Conservation (phyloP, 2,797 vertebrate species). For the Austrolebias charrua region DNA sequence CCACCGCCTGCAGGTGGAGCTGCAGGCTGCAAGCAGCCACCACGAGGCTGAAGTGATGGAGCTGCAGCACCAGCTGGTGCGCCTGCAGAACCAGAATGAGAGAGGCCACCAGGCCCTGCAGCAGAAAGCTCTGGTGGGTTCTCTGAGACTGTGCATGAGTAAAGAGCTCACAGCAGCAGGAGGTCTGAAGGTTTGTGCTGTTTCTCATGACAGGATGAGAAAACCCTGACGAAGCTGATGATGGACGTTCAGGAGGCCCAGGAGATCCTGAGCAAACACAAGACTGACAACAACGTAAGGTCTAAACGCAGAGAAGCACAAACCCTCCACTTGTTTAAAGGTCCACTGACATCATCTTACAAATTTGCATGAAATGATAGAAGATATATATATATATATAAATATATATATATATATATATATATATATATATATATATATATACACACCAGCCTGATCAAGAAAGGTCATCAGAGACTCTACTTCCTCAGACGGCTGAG, state of each 20-base stretch:
- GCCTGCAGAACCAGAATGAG: conserved; percentile 71
- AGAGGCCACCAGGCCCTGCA: conserved; percentile 78
- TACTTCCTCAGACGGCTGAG: too few relatives aligned
- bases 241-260: conserved; percentile 67
- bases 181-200: neutral
- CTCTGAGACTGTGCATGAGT: too few relatives aligned
- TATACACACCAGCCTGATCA: too few relatives aligned
- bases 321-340: too few relatives aligned
- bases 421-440: too few relatives aligned
- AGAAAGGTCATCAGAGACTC: too few relatives aligned
- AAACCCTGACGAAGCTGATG: conserved; percentile 64
- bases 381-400: too few relatives aligned
- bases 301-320: neutral
- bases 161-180: rapidly evolving
- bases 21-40: conserved; percentile 64
- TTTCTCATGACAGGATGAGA: conserved; percentile 70
- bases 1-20: conserved; percentile 77
- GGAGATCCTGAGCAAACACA: conserved; percentile 67
- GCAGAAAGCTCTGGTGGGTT: conserved; percentile 82
- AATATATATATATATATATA: too few relatives aligned
- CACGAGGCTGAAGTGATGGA: conserved; percentile 63
- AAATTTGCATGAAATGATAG: too few relatives aligned
- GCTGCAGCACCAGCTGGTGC: conserved; percentile 73
- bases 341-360: too few relatives aligned
- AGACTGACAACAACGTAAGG: conserved; percentile 72